Evolutionary conservation across 2,797 vertebrate species (phyloP).

Genomic region (Columba guinea): DNA sequence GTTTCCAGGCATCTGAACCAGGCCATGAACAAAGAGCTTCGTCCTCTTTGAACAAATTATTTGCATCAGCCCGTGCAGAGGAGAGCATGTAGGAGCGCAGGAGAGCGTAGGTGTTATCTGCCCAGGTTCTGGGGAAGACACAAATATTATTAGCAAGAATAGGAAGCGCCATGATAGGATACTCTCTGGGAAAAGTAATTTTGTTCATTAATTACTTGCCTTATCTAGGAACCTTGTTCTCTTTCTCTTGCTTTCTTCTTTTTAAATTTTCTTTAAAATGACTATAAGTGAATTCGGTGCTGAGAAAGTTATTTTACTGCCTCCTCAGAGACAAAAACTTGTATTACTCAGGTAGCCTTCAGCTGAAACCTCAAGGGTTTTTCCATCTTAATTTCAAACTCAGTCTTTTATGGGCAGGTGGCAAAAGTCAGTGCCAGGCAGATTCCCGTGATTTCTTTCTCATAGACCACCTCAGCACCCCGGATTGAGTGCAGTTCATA

Average conservation of each 20-base stretch:
- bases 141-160: conserved; percentile 58
- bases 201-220: conserved; percentile 69
- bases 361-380: background rate
- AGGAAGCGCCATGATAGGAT: conserved; percentile 58
- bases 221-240: conserved; percentile 54
- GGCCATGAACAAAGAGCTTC: background rate
- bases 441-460: background rate
- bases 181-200: conserved; percentile 58
- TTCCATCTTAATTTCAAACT: background rate
- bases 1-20: background rate
- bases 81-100: background rate
- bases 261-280: conserved; percentile 36
- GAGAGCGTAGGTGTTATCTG: conserved; percentile 40
- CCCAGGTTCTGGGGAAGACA: conserved; percentile 47
- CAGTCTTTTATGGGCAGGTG: background rate
- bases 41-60: background rate
- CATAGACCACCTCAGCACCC: background rate
- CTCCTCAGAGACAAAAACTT: background rate
- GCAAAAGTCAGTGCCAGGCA: background rate
- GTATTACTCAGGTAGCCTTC: conserved; percentile 37
- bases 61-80: conserved; percentile 30
- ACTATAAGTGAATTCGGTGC: conserved; percentile 11
- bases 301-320: conserved; percentile 13
- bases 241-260: background rate
- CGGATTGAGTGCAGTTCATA: background rate